phyloP scores from a whole-genome alignment of 2,797 vertebrate genomes.

The Pristis pectinata region DNA sequence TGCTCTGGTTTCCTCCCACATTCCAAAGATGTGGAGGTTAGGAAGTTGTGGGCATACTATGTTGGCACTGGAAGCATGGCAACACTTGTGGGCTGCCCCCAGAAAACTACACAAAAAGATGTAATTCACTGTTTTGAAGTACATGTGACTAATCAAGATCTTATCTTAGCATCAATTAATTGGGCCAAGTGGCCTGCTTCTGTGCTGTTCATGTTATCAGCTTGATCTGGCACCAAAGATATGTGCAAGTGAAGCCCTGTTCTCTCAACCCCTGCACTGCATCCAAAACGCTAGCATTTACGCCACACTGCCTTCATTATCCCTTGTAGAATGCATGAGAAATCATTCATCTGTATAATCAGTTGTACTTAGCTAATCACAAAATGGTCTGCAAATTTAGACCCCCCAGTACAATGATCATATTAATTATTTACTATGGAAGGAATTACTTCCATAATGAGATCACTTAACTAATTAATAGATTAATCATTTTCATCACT shows the following conservation, averaged over 20 bases:
- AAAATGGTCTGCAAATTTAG: neutral
- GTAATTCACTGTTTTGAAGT: too few species aligned
- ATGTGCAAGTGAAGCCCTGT: neutral
- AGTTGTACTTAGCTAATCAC: neutral
- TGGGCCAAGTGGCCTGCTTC: neutral
- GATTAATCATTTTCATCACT: conserved; percentile 18
- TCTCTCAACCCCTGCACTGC: neutral
- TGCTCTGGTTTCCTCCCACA: too few species aligned
- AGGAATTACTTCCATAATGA: neutral
- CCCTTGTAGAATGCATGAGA: neutral
- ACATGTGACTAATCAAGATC: too few species aligned
- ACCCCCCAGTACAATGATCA: neutral
- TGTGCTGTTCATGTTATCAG: neutral
- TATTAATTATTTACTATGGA: neutral
- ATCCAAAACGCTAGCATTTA: neutral
- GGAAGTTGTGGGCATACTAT: too few species aligned
- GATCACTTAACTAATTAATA: neutral
- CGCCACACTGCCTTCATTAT: neutral
- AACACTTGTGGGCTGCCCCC: too few species aligned
- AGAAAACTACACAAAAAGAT: too few species aligned
- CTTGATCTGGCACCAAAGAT: neutral
- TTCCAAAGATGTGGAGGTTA: too few species aligned
- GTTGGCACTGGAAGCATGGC: too few species aligned
- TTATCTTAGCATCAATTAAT: neutral
- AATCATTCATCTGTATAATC: neutral